These are phyloP conservation scores for Cherax quadricarinatus DNA, from an alignment of 1,140 invertebrate species.

Conservation along the genomic window DNA sequence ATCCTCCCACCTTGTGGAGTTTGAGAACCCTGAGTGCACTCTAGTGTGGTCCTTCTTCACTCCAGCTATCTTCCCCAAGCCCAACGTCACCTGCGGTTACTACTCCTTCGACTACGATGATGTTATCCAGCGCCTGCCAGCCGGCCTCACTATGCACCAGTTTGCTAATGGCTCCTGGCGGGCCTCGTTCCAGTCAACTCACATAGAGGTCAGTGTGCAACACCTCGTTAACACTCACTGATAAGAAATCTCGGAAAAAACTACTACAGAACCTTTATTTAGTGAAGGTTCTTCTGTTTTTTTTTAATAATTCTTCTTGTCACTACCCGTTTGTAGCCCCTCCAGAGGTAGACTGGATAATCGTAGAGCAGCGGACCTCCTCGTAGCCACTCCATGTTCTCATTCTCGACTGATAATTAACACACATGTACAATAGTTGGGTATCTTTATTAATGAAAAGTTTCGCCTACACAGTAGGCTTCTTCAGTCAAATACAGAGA, in stretches of 20 bases:
- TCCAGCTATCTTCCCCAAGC: conserved; percentile 51
- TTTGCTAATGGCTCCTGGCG: conserved; percentile 56
- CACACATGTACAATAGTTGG: too few species aligned
- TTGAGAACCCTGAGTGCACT: conserved; percentile 42
- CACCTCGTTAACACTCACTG: too few species aligned
- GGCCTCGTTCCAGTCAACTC: conserved; percentile 30
- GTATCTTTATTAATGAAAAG: too few species aligned
- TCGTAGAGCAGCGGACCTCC: conserved; percentile 28
- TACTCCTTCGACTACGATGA: conserved; percentile 53
- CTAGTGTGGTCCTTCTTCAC: conserved; percentile 51
- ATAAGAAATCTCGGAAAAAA: too few species aligned
- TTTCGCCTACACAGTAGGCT: too few species aligned
- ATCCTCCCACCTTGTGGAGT: background rate
- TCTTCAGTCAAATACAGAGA: too few species aligned
- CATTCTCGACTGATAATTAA: too few species aligned
- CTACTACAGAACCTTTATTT: too few species aligned
- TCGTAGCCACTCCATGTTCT: background rate
- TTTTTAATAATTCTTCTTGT: too few species aligned
- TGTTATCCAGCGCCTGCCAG: conserved; percentile 46
- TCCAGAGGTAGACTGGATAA: conserved; percentile 24
- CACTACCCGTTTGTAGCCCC: background rate
- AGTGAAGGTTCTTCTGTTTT: too few species aligned
- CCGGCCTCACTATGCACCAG: conserved; percentile 57
- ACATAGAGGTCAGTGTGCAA: conserved; percentile 38
- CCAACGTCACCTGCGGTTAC: conserved; percentile 63